phyloP scores from a whole-genome alignment of 2,888 invertebrate genomes.

The Lepidocyrtoides sp. region DNA sequence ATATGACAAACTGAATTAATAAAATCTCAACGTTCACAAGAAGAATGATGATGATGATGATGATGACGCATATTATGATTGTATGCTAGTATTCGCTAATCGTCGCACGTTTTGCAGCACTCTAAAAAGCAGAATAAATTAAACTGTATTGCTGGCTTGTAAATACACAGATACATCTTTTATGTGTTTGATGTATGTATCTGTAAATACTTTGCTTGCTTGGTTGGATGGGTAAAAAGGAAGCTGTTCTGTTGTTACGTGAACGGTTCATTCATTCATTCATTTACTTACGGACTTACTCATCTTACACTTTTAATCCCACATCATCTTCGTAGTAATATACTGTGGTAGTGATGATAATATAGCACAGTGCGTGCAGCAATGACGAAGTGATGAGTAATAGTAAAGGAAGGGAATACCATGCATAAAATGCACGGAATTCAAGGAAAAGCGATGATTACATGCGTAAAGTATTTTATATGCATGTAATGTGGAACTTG shows the following conservation, averaged over 20 bases:
- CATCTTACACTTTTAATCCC: neutral
- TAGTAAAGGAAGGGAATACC: neutral
- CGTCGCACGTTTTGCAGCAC: too few relatives aligned
- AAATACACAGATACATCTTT: too few relatives aligned
- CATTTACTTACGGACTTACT: too few relatives aligned
- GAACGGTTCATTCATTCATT: conserved; percentile 5
- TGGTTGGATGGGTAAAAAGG: too few relatives aligned
- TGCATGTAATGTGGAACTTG: neutral
- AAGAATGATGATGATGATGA: neutral
- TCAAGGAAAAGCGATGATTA: conserved; percentile 26
- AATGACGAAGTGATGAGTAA: conserved; percentile 39
- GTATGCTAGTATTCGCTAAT: too few relatives aligned
- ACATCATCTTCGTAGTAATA: neutral
- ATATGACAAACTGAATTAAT: neutral
- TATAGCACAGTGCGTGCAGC: neutral
- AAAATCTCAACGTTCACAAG: too few relatives aligned
- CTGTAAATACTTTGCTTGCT: too few relatives aligned
- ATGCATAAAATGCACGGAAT: conserved; percentile 37
- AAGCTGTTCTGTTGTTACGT: too few relatives aligned
- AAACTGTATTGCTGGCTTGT: too few relatives aligned
- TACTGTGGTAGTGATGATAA: neutral
- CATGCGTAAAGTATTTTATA: conserved; percentile 17
- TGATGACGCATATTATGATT: neutral
- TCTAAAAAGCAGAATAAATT: too few relatives aligned
- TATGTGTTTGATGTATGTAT: too few relatives aligned